Evolutionary conservation across 2,797 vertebrate genomes (phyloP), one percentile per base, ranked within the genome.

Genomic region (Gadopsis marmoratus): DNA sequence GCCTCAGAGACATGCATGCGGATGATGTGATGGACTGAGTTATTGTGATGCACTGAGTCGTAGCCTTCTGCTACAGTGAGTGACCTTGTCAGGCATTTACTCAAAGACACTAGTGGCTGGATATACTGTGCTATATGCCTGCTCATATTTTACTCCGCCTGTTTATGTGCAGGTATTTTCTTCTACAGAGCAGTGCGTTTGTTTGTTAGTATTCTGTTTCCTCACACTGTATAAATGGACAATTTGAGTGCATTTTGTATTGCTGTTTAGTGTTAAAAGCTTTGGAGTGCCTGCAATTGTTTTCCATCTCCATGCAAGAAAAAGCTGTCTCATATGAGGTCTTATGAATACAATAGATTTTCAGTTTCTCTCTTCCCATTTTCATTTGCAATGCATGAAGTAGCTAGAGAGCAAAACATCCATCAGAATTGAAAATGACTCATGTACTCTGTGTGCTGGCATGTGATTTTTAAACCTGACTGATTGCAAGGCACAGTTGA

Each of bases 1-100:
- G 83, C 83, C 76, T 84, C 83, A 80, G 80, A 86, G 89, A 82
- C 80, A 71, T 74, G 26, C 26, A 63, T 83, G 76, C 76, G 77
- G 79, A 88, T 62, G 74, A 83, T 85, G 76, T 67, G 83, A 88
- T 84, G 75, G 74, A 59, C 76, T 39, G 79, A 53, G 59, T 79
- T 86, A 78, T 79, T 82, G 78, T 82, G 82, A 78, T 78, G 79
- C 75, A 79, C 61, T 76, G 66, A 73, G 69, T 89, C 56, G 58
- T 79, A 67, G 76, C 82, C 65, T 58, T 48, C 56, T 78, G 75
- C 78, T 71, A 16, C 55, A 60, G 33, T 67, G 75, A 66, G 29
- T 84, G 88, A 88, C 81, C 76, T 88, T 78, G 71, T 60, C 51
- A 17, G 55, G 69, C 55, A 41, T 85, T 85, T 61, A 56, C 50